These are phyloP conservation scores for Acromyrmex charruanus DNA, from an alignment of 1,140 invertebrate genomes.

Conservation along the genomic window DNA sequence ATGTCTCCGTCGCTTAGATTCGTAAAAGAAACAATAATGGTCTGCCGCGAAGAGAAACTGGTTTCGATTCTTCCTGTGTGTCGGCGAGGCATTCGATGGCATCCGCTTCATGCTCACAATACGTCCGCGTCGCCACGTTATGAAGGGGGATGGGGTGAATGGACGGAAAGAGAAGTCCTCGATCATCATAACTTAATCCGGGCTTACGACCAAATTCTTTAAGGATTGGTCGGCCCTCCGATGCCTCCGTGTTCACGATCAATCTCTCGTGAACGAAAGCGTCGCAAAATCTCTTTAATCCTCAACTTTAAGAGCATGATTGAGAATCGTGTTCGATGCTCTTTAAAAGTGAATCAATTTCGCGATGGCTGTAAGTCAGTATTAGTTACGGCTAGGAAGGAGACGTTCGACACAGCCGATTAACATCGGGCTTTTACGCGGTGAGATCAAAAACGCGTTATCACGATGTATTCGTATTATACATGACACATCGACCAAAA, in stretches of 20 bases:
- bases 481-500: slow-evolving; percentile 37
- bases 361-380: slow-evolving; percentile 50
- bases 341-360: slow-evolving; percentile 64
- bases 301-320: slow-evolving; percentile 21
- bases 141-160: slow-evolving; percentile 35
- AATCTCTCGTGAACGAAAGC: slow-evolving; percentile 23
- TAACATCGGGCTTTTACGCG: slow-evolving; percentile 53
- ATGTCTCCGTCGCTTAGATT: slow-evolving; percentile 51
- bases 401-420: slow-evolving; percentile 52
- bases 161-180: slow-evolving; percentile 59
- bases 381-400: slow-evolving; percentile 20
- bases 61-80: slow-evolving; percentile 65
- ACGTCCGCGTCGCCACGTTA: slow-evolving; percentile 47
- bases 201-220: slow-evolving; percentile 70
- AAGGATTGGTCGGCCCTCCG: slow-evolving; percentile 1
- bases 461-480: slow-evolving; percentile 16
- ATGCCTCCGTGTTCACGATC: slow-evolving; percentile 6
- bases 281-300: slow-evolving; percentile 60
- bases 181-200: slow-evolving; percentile 76
- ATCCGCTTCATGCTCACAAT: slow-evolving; percentile 35
- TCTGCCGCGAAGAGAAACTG: slow-evolving; percentile 53
- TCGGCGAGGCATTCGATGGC: slow-evolving; percentile 60
- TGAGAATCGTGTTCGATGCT: slow-evolving; percentile 40
- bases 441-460: slow-evolving; percentile 65
- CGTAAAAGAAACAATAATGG: slow-evolving; percentile 65